Conservation (phyloP, 2,797 vertebrate genomes). For the Adelosebastes latens region DNA sequence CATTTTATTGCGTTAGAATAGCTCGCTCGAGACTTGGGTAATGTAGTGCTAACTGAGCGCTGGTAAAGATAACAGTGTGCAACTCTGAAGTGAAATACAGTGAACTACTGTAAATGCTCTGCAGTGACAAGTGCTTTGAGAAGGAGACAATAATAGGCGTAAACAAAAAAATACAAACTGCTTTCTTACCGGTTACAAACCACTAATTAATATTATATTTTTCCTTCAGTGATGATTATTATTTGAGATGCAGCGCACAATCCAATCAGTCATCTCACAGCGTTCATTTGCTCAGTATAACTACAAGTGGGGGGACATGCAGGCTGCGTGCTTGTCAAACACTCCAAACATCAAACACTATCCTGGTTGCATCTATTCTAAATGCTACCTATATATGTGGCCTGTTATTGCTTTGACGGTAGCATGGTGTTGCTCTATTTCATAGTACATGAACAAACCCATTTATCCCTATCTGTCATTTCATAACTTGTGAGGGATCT, state of each 20-base stretch:
- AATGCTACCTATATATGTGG: constrained; percentile 65
- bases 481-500: constrained; percentile 80
- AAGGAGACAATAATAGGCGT: constrained; percentile 18
- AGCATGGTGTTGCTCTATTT: constrained; percentile 73
- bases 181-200: constrained; percentile 40
- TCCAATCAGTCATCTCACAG: constrained; percentile 57
- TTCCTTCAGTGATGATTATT: constrained; percentile 46
- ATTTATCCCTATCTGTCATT: constrained; percentile 83
- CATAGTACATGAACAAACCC: constrained; percentile 81
- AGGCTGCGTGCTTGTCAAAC: constrained; percentile 61
- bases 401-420: constrained; percentile 69
- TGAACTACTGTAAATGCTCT: constrained; percentile 37
- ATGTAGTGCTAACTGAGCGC: constrained; percentile 82
- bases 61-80: constrained; percentile 74
- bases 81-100: constrained; percentile 65
- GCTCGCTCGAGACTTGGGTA: constrained; percentile 83
- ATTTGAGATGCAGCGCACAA: constrained; percentile 50
- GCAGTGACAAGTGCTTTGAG: constrained; percentile 40
- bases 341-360: constrained; percentile 60
- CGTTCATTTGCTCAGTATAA: constrained; percentile 46
- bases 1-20: constrained; percentile 84
- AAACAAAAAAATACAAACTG: constrained; percentile 43
- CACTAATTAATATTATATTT: constrained; percentile 56
- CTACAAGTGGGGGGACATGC: constrained; percentile 35
- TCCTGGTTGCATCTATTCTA: constrained; percentile 43